Evolutionary conservation across 2,113 vertebrate species (phyloP).

Genomic region (Anhinga anhinga): DNA sequence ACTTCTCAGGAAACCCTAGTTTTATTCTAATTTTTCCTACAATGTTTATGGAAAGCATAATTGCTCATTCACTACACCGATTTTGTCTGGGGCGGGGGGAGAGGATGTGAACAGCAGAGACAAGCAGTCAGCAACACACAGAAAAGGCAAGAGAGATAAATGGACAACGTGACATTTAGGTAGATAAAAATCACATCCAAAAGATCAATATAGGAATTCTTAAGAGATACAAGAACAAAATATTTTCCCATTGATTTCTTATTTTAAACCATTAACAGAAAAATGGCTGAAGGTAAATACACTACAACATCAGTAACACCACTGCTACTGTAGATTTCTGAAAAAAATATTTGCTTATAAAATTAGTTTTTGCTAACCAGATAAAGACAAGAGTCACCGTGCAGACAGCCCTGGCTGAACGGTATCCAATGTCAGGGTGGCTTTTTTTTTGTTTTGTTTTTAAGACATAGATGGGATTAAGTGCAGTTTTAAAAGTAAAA

Average conservation of each 20-base stretch:
- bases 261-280: constrained; percentile 64
- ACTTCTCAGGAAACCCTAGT: not conserved
- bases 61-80: not conserved
- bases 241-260: constrained; percentile 72
- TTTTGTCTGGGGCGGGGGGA: not conserved
- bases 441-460: not conserved
- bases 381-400: not conserved
- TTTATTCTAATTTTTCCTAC: not conserved
- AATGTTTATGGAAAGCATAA: not conserved
- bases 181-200: constrained; percentile 60
- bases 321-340: not conserved
- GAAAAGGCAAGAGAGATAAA: constrained; percentile 26
- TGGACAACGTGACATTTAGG: constrained; percentile 50
- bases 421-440: not conserved
- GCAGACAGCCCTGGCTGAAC: not conserved
- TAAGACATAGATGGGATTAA: not conserved
- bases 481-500: not conserved
- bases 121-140: not conserved
- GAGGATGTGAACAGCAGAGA: not conserved
- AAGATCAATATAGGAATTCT: constrained; percentile 65
- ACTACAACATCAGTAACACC: not conserved
- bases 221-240: constrained; percentile 71
- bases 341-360: not conserved
- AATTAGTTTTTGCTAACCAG: constrained; percentile 20
- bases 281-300: constrained; percentile 44